Percentiles rank a stretch among this genome's conserved stretches.
phyloP scores from a whole-genome alignment of 2,113 vertebrate genomes.

The Rissa tridactyla region DNA sequence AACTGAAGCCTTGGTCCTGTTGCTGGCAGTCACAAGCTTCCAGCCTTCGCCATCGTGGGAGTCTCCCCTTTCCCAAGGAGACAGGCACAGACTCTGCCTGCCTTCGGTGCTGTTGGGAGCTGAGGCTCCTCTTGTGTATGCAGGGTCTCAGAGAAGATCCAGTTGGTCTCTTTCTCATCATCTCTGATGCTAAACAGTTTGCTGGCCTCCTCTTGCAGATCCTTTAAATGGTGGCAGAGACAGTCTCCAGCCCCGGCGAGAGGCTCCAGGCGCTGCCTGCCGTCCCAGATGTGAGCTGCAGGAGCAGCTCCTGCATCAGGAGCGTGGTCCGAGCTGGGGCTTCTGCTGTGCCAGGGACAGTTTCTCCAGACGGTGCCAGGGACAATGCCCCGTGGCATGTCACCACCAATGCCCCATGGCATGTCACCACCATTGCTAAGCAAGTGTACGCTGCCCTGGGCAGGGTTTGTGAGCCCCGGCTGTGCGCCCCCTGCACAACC shows the following conservation, averaged over 20 bases:
- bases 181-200: background rate
- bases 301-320: background rate
- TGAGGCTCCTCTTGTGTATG: background rate
- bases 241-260: background rate
- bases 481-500: background rate
- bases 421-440: background rate
- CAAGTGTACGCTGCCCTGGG: rapidly evolving
- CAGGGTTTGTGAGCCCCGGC: background rate
- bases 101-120: background rate
- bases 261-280: background rate
- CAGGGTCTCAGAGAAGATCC: background rate
- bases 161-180: background rate
- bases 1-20: background rate
- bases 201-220: background rate
- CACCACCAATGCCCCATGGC: background rate
- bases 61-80: background rate
- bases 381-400: background rate
- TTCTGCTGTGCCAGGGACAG: background rate
- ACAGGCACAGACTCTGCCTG: background rate
- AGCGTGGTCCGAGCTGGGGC: background rate
- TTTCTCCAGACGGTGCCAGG: background rate
- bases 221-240: background rate
- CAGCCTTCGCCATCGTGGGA: background rate
- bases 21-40: background rate
- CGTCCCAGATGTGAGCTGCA: background rate